Evolutionary conservation across 2,797 vertebrate genomes (phyloP), one percentile per base, ranked within the genome.

Genomic region (Scomberomorus guttatus): DNA sequence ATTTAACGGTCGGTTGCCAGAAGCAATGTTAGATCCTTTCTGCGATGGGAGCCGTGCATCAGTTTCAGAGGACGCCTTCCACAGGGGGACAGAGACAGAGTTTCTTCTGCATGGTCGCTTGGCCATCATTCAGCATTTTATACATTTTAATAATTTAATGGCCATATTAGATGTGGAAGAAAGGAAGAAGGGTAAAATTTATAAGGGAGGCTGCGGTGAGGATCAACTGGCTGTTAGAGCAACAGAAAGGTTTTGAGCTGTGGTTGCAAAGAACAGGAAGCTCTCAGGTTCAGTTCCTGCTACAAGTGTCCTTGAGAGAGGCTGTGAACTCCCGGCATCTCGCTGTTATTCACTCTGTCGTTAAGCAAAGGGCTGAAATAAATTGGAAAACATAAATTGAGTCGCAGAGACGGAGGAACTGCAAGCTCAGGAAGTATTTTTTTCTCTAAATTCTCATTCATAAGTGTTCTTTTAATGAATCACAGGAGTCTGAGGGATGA

Each of bases 1-100:
- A 90, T 93, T 93, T 92, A 91, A 90, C 72, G 69, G 77, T 86
- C 44, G 37, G 84, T 69, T 90, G 89, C 86, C 79, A 82, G 73
- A 71, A 82, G 89, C 83, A 15, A 44, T 65, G 86, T 85, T 74
- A 73, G 87, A 88, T 89, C 82, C 59, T 84, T 14, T 67, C 25
- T 24, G 37, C 24, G 73, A 84, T 82, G 79, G 67, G 60, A 81
- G 79, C 82, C 42, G 56, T 34, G 42, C 72, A 50, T 82, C 64
- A 60, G 58, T 68, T 78, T 46, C 46, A 48, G 46, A 29, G 51
- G 67, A 59, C 34, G 69, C 77, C 67, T 61, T 90, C 60, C 65
- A 20, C 42, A 0, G 60, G 62, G 74, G 50, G 59, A 55, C 24
- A 13, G 65, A 75, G 62, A 63, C 24, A 7, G 65, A 67, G 74